phyloP scores from a whole-genome alignment of 2,797 vertebrate genomes.

The Arnoldichthys spilopterus region DNA sequence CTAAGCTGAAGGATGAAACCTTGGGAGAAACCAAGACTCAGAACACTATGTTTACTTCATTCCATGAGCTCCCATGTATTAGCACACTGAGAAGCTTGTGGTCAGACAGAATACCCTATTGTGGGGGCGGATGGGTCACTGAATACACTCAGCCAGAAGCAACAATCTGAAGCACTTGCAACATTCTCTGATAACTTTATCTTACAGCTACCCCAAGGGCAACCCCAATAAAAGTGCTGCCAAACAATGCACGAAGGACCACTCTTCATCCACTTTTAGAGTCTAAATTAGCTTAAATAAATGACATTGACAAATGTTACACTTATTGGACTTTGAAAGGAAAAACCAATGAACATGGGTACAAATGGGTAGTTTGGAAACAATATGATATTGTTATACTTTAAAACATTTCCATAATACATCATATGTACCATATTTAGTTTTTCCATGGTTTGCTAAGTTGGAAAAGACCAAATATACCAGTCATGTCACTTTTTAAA shows the following conservation, averaged over 20 bases:
- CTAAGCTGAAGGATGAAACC: too few species aligned
- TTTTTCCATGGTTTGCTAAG: too few species aligned
- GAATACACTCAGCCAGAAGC: not conserved
- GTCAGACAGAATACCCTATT: not conserved
- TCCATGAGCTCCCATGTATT: not conserved
- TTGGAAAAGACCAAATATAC: too few species aligned
- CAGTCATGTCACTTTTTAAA: too few species aligned
- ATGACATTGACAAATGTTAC: not conserved
- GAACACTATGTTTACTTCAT: not conserved
- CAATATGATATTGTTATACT: too few species aligned
- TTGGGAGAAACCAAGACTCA: too few species aligned
- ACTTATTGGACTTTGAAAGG: not conserved
- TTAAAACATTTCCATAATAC: too few species aligned
- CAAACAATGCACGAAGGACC: not conserved
- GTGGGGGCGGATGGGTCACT: not conserved
- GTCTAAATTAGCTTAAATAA: not conserved
- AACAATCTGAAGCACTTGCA: not conserved
- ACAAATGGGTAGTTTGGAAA: too few species aligned
- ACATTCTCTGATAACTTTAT: conserved; percentile 5
- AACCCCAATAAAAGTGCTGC: not conserved
- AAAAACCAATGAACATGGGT: too few species aligned
- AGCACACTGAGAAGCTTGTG: not conserved
- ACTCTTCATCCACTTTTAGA: not conserved
- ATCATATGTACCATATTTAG: too few species aligned
- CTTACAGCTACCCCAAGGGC: not conserved